Percentiles rank a stretch among this genome's conserved stretches.
phyloP scores from a whole-genome alignment of 2,797 vertebrate species.

The Scyliorhinus canicula region DNA sequence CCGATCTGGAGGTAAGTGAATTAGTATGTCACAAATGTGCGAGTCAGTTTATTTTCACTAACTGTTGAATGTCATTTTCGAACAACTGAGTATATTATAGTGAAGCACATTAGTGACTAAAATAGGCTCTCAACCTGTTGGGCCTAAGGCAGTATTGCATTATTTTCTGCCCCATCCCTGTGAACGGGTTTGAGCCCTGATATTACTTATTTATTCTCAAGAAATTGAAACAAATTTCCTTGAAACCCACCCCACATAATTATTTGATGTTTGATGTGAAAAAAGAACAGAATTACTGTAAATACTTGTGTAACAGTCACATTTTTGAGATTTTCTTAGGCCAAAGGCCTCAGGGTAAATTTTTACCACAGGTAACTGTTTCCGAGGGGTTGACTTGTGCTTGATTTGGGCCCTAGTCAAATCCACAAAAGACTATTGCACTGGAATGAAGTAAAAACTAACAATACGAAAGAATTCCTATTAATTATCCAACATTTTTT shows the following conservation, averaged over 20 bases:
- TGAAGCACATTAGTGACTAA: neutral
- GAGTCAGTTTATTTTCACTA: neutral
- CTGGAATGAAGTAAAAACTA: neutral
- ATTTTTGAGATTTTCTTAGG: neutral
- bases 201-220: neutral
- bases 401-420: neutral
- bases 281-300: neutral
- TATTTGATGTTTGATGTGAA: neutral
- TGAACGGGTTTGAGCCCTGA: neutral
- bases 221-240: neutral
- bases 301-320: neutral
- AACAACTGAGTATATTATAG: neutral
- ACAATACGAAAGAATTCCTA: neutral
- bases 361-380: neutral
- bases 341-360: neutral
- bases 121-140: neutral
- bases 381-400: neutral
- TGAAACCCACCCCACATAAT: neutral
- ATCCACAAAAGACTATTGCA: neutral
- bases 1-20: slow-evolving; percentile 81
- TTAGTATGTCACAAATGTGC: neutral
- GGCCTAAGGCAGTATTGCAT: neutral
- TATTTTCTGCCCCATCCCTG: neutral
- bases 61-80: neutral
- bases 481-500: neutral